Conservation (phyloP, 2,113 vertebrate species). For the Alaudala cheleensis region DNA sequence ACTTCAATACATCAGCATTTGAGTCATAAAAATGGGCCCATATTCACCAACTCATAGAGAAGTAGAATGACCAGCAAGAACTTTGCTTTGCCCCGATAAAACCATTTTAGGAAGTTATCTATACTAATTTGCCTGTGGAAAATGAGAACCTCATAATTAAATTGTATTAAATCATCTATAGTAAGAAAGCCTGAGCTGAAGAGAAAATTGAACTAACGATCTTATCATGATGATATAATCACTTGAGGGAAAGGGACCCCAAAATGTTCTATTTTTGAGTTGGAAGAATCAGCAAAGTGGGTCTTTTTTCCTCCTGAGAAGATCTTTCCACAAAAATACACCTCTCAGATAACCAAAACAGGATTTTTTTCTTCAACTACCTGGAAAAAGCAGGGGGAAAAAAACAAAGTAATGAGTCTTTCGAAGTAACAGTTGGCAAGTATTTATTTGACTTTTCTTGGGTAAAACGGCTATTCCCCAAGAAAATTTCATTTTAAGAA, state of each 20-base stretch:
- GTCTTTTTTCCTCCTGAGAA: neutral
- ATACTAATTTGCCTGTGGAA: neutral
- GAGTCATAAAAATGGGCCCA: neutral
- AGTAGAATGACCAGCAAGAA: neutral
- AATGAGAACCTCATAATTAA: neutral
- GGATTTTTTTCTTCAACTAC: neutral
- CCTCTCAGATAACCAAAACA: neutral
- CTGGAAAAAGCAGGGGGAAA: fast-evolving
- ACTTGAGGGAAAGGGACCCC: neutral
- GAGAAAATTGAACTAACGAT: neutral
- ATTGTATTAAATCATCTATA: neutral
- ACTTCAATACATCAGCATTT: neutral
- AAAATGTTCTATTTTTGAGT: neutral
- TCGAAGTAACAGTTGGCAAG: neutral
- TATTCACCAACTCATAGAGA: neutral
- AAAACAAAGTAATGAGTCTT: neutral
- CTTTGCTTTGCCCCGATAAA: neutral
- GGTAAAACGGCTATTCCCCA: neutral
- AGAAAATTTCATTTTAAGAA: neutral
- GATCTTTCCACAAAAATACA: neutral
- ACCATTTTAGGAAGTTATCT: neutral
- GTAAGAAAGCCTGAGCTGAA: neutral
- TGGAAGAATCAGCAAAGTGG: neutral
- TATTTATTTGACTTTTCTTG: neutral
- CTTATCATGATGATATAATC: neutral